Evolutionary conservation across 2,888 invertebrate species (phyloP), one percentile per base, ranked within the genome.

Genomic region (Diabrotica balteata): DNA sequence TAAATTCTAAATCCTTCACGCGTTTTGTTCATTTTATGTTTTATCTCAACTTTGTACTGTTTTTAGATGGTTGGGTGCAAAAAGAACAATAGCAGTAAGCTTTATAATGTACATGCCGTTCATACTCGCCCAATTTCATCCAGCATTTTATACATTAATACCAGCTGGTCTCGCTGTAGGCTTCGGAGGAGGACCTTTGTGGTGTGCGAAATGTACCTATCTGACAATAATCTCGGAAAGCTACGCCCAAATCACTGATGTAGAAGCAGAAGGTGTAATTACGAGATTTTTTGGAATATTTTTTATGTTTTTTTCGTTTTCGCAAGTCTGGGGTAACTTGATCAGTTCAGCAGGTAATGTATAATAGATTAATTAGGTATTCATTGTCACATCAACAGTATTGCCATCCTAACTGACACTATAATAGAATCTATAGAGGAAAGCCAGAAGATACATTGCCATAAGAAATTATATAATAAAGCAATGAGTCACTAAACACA

Each of bases 171-270:
- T 95, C 78, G 88, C 93, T 75, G 91, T 95, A 0, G 96, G 96
- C 3, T 86, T 96, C 10, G 96, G 95, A 0, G 97, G 95, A 0
- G 96, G 96, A 0, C 96, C 97, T 0, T 86, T 97, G 22, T 97
- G 97, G 97, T 95, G 96, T 75, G 95, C 97, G 17, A 97, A 97
- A 83, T 97, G 97, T 82, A 95, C 96, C 0, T 97, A 96, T 79
- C 86, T 98, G 5, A 95, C 96, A 5, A 91, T 95, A 76, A 92
- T 89, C 7, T 88, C 91, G 0, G 93, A 94, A 78, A 91, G 94
- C 0, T 94, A 96, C 79, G 87, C 94, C 0, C 88, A 88, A 75
- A 83, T 94, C 59, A 90, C 91, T 0, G 90, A 90, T 10, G 87
- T 90, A 2, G 83, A 87, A 42, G 86, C 90, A 6, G 93, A 95